Conservation (phyloP, 2,888 invertebrate species). For the Chrysodeixis includens region DNA sequence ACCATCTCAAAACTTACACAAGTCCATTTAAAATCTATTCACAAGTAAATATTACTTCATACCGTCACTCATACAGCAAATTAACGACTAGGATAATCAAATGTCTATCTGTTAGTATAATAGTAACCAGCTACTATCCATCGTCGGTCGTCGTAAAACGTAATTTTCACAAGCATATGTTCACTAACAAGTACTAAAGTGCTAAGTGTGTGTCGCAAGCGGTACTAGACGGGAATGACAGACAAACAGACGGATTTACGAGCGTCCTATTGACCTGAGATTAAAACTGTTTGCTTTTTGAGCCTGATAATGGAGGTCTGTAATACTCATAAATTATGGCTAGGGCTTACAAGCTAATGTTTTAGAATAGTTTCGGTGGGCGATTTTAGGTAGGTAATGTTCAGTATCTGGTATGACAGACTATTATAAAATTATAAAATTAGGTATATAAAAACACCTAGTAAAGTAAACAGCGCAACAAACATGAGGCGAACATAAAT, state of each 20-base stretch:
- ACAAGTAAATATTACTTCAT: slow-evolving; percentile 32
- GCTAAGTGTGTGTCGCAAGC: slow-evolving; percentile 59
- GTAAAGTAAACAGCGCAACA: too few species aligned
- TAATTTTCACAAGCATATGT: slow-evolving; percentile 43
- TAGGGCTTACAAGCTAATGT: slow-evolving; percentile 27
- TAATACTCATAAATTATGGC: slow-evolving; percentile 47
- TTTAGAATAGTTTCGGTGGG: slow-evolving; percentile 30
- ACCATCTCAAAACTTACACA: not conserved
- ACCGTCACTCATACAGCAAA: slow-evolving; percentile 11
- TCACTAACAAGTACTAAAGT: slow-evolving; percentile 38
- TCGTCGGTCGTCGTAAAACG: slow-evolving; percentile 37
- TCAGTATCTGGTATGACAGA: too few species aligned
- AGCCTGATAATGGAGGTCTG: slow-evolving; percentile 37
- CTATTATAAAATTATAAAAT: not conserved
- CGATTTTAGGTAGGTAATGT: slow-evolving; percentile 29
- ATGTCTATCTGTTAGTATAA: slow-evolving; percentile 18
- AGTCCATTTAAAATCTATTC: slow-evolving; percentile 12
- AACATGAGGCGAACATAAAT: slow-evolving; percentile 17
- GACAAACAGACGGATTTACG: slow-evolving; percentile 74
- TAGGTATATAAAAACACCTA: too few species aligned
- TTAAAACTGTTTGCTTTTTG: slow-evolving; percentile 53
- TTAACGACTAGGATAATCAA: slow-evolving; percentile 37
- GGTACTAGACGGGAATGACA: slow-evolving; percentile 65
- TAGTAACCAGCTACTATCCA: slow-evolving; percentile 17
- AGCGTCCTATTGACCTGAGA: slow-evolving; percentile 61